Conservation (phyloP, 2,113 vertebrate species). For the Caranx ignobilis region DNA sequence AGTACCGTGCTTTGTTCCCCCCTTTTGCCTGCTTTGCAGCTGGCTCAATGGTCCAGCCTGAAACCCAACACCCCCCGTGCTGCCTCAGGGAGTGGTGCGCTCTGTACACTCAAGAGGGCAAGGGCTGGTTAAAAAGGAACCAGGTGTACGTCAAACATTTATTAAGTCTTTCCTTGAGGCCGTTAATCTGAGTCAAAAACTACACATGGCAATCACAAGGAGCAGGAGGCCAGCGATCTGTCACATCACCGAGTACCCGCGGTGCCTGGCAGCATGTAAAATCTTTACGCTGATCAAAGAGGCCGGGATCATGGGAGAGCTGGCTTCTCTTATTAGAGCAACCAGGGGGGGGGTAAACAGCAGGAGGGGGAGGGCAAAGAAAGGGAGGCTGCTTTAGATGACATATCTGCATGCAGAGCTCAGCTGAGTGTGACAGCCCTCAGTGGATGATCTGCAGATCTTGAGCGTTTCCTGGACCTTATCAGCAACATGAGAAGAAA, state of each 20-base stretch:
- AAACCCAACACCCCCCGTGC: constrained; percentile 74
- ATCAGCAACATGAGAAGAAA: constrained; percentile 4
- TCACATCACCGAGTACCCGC: constrained; percentile 56
- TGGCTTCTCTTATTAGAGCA: constrained; percentile 8
- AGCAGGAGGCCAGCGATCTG: constrained; percentile 10
- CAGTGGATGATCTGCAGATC: constrained; percentile 55
- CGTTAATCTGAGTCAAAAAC: constrained; percentile 49
- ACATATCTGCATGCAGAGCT: constrained; percentile 31
- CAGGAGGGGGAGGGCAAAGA: not conserved
- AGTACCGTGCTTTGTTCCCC: constrained; percentile 72
- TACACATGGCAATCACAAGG: constrained; percentile 66
- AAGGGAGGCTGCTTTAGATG: constrained; percentile 32
- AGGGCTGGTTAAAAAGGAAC: constrained; percentile 51
- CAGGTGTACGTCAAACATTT: constrained; percentile 60
- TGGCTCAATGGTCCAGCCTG: constrained; percentile 68
- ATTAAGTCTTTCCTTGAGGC: constrained; percentile 28
- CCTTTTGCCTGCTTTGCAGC: constrained; percentile 61
- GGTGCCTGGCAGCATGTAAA: constrained; percentile 40
- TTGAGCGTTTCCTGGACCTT: constrained; percentile 11
- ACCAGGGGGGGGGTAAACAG: not conserved
- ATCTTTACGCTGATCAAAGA: constrained; percentile 65
- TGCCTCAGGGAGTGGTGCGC: constrained; percentile 58
- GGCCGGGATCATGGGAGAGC: constrained; percentile 32
- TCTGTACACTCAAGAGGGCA: constrained; percentile 40
- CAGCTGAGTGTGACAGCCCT: constrained; percentile 61